phyloP scores from a whole-genome alignment of 2,797 vertebrate genomes.

The Sylvia borin region DNA sequence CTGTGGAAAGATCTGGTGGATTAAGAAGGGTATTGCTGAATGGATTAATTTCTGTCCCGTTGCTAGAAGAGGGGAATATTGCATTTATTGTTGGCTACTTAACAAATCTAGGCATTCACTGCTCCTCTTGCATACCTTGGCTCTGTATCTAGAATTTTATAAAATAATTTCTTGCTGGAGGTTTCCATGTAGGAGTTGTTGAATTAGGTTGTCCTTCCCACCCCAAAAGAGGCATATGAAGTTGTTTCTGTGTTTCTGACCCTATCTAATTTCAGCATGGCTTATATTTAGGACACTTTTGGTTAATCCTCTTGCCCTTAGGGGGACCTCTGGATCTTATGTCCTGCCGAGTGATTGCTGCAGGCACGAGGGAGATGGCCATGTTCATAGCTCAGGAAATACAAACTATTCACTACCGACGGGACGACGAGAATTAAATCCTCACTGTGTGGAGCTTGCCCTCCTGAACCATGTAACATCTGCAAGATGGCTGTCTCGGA shows the following conservation, averaged over 20 bases:
- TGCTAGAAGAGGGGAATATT: background rate
- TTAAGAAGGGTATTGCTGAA: background rate
- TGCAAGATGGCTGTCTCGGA: conserved; percentile 3
- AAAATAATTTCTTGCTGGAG: background rate
- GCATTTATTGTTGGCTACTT: background rate
- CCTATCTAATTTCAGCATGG: background rate
- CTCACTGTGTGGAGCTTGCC: background rate
- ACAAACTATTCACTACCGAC: conserved; percentile 81
- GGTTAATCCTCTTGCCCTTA: conserved; percentile 59
- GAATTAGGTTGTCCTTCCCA: background rate
- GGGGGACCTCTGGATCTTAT: conserved; percentile 87
- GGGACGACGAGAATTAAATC: conserved; percentile 76
- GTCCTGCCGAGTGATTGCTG: conserved; percentile 86
- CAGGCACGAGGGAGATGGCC: conserved; percentile 83
- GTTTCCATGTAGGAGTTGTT: background rate
- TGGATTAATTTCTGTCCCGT: background rate
- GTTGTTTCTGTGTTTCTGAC: background rate
- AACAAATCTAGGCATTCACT: background rate
- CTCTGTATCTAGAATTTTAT: background rate
- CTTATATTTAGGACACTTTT: background rate
- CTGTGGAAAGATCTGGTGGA: background rate
- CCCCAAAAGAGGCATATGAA: background rate
- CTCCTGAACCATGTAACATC: background rate
- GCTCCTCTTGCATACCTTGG: background rate
- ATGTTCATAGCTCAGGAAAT: conserved; percentile 82